A percentile compares a stretch with the other conserved stretches of the same genome.
These are phyloP conservation scores for Odontothrips loti DNA, from an alignment of 2,888 invertebrate species.

Conservation along the genomic window DNA sequence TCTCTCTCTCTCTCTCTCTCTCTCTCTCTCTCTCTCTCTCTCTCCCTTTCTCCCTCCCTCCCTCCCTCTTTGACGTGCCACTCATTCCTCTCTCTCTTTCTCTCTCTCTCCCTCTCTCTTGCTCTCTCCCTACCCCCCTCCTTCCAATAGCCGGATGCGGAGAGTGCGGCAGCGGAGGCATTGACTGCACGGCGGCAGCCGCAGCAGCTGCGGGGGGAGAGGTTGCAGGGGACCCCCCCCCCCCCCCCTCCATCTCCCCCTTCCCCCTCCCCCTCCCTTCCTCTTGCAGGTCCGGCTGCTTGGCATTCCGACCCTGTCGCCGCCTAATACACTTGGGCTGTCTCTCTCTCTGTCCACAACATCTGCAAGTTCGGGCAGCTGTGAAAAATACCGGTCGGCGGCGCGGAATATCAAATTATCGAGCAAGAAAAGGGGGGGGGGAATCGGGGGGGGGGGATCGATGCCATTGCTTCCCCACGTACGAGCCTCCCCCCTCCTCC, in stretches of 20 bases:
- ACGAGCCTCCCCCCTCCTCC: background rate
- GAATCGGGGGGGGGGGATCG: background rate
- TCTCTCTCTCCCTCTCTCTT: constrained; percentile 22
- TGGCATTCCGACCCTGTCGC: constrained; percentile 20
- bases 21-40: background rate
- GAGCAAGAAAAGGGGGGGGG: background rate
- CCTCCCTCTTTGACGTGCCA: background rate
- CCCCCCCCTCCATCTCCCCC: background rate
- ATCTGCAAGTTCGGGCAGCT: too few species aligned
- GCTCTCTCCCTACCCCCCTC: constrained; percentile 2
- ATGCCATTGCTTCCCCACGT: background rate
- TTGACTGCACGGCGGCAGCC: too few species aligned
- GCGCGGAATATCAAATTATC: too few species aligned
- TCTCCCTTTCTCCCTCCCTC: too few species aligned
- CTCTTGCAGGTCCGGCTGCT: background rate
- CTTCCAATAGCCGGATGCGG: background rate
- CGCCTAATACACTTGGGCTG: background rate
- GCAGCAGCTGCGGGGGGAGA: too few species aligned
- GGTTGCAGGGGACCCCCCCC: background rate
- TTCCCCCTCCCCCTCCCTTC: background rate
- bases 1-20: constrained; percentile 27
- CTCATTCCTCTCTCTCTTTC: constrained; percentile 29
- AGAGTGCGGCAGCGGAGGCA: too few species aligned
- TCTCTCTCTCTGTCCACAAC: too few species aligned
- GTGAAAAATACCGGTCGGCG: too few species aligned